Conservation (phyloP, 2,888 invertebrate genomes). For the Capitulum mitella region DNA sequence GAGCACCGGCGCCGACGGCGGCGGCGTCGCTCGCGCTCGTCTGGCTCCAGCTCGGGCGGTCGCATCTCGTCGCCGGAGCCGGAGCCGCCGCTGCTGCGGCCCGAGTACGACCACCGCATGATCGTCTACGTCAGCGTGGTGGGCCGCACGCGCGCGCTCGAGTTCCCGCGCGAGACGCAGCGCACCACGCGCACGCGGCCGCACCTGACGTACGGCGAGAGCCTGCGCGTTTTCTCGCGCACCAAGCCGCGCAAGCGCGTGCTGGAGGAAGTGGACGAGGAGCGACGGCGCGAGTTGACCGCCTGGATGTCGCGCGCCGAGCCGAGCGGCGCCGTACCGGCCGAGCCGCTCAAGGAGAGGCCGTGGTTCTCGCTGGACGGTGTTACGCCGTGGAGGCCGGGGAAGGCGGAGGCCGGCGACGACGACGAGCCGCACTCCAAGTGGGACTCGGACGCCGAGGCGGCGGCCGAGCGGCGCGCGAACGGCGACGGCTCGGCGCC, state of each 20-base stretch:
- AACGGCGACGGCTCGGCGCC: background rate
- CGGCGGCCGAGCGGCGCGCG: background rate
- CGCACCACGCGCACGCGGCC: background rate
- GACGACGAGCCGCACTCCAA: background rate
- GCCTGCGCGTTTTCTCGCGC: constrained; percentile 3
- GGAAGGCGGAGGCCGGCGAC: too few relatives aligned
- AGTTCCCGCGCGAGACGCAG: constrained; percentile 3
- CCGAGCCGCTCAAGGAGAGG: background rate
- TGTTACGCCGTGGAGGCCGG: background rate
- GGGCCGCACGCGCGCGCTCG: constrained; percentile 7
- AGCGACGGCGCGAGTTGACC: background rate
- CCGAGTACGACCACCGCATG: constrained; percentile 13
- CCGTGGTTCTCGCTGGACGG: background rate
- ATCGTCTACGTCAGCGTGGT: constrained; percentile 20
- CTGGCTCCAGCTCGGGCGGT: background rate
- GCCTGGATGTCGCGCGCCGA: background rate
- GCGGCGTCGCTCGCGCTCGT: background rate
- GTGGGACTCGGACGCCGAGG: background rate
- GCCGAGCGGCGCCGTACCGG: background rate
- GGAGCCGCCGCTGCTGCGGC: constrained; percentile 13
- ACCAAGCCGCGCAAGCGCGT: background rate
- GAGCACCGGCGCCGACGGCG: background rate
- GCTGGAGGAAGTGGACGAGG: background rate
- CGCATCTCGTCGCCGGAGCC: background rate
- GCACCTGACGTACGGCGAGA: background rate